Conservation (phyloP, 2,888 invertebrate species). For the Gisinianus flammeolus region DNA sequence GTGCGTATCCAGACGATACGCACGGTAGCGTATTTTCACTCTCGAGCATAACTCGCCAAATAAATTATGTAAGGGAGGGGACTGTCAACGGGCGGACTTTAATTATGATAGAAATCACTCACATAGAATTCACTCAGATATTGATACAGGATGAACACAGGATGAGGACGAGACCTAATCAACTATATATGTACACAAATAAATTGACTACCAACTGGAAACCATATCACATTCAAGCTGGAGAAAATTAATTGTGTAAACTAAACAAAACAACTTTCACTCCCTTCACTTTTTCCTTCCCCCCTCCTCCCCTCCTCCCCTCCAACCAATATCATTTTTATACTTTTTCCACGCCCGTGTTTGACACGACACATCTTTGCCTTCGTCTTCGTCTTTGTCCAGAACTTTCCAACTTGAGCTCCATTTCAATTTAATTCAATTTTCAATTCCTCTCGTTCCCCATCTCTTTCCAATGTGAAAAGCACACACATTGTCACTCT, state of each 20-base stretch:
- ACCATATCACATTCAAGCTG: too few species aligned
- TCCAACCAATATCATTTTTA: not conserved
- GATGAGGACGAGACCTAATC: not conserved
- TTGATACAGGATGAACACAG: not conserved
- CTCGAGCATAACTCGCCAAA: not conserved
- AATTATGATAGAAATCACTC: constrained; percentile 12
- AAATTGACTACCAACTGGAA: too few species aligned
- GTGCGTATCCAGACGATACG: too few species aligned
- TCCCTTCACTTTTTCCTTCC: too few species aligned
- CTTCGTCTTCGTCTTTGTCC: too few species aligned
- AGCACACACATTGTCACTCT: not conserved
- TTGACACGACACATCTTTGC: too few species aligned
- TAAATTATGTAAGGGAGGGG: constrained; percentile 13
- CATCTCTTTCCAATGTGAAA: not conserved
- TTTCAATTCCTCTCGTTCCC: constrained; percentile 10
- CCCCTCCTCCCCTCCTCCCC: too few species aligned
- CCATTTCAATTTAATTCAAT: constrained; percentile 24
- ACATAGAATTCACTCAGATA: not conserved
- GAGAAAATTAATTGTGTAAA: too few species aligned
- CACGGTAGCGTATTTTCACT: too few species aligned
- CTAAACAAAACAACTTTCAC: too few species aligned
- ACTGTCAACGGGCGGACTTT: constrained; percentile 22
- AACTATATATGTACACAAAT: not conserved
- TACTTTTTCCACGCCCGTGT: not conserved
- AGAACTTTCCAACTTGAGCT: not conserved